Base-by-base conservation (phyloP, 30 jellyfish, hydroid and myxozoan species). In the Chironex yamaguchii region DNA sequence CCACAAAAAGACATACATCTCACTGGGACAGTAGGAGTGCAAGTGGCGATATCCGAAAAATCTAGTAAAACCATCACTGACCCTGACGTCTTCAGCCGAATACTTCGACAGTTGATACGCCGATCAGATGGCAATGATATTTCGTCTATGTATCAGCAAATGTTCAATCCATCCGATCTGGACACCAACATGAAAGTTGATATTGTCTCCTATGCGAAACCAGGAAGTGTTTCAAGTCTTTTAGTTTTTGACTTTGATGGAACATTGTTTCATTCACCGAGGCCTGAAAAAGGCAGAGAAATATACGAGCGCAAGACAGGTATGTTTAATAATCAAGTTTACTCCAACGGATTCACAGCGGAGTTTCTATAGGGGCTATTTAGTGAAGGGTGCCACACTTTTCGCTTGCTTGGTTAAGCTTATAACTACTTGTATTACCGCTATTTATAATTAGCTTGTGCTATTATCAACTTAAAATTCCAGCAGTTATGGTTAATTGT, bases 241-340 rank as follows among this genome's bases (percentile, higher is more conserved):
- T 85, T 58, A 34, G 91, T 95, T 30, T 95, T 95, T 69, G 99
- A 95, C 50, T 95, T 95, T 62, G 99, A 95, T 68, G 96, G 97
- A 13, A 95, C 99, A 0, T 75, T 95, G 32, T 95, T 95, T 58
- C 84, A 74, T 20, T 84, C 97, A 1, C 99, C 99, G 9, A 97
- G 71, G 30, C 97, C 97, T 3, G 90, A 67, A 50, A 67, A 51
- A 13, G 99, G 99, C 20, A 68, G 99, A 53, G 36, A 77, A 49
- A 88, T 62, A 28, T 95, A 89, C 67, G 36, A 53, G 29, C 77
- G 64, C 28, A 1, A 69, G 22, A 85, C 96, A 50, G 99, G 99
- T 95, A 48, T 52, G 65, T 12, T 14, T 29, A n/a, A n/a, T n/a
- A n/a, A n/a, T n/a, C n/a, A n/a, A n/a, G n/a, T n/a, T n/a, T n/a